Base-by-base conservation (phyloP, 2,888 invertebrate species). In the Drosophila prolongata region DNA sequence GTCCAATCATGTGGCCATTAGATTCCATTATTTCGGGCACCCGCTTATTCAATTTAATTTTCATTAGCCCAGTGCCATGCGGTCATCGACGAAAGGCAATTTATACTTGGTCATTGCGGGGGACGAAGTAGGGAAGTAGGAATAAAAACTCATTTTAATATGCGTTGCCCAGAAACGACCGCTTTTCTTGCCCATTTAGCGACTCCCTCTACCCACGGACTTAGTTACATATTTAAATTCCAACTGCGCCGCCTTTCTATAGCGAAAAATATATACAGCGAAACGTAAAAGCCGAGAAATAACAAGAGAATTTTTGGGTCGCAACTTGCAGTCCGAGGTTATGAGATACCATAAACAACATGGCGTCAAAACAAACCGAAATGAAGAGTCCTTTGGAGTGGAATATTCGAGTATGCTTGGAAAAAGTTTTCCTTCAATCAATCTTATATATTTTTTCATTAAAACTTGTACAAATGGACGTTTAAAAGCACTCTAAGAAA, bases 111-210 rank as follows among this genome's bases (percentile, higher is more conserved):
- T 14, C 54, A 40, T 24, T 5, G 24, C 35, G 8, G 35, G 37
- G 56, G 38, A 27, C 24, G 66, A n/a, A 14, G 4, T 4, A 4
- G 43, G 44, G 34, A 56, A 75, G 70, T 77, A 68, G 50, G 50
- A 78, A 75, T 84, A 80, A 87, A 72, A 73, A 65, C 62, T 78
- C 80, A 88, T 89, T 89, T 87, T 69, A 82, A 82, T 82, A 89
- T 84, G 76, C 78, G 73, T 75, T 65, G 76, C 80, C 74, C 71
- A 64, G 50, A 57, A 61, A 60, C 72, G 56, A 57, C 34, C 67
- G 67, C n/a, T 66, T 78, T 73, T 64, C 49, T 47, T 67, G 30
- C 56, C 52, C 38, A 40, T 46, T 47, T 72, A 59, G 42, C n/a
- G 35, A 49, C 5, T 16, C 16, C 47, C 57, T 57, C 50, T 56